Evolutionary conservation across 1,140 invertebrate species (phyloP), one percentile per base, ranked within the genome.

Genomic region (Holotrichia oblita): DNA sequence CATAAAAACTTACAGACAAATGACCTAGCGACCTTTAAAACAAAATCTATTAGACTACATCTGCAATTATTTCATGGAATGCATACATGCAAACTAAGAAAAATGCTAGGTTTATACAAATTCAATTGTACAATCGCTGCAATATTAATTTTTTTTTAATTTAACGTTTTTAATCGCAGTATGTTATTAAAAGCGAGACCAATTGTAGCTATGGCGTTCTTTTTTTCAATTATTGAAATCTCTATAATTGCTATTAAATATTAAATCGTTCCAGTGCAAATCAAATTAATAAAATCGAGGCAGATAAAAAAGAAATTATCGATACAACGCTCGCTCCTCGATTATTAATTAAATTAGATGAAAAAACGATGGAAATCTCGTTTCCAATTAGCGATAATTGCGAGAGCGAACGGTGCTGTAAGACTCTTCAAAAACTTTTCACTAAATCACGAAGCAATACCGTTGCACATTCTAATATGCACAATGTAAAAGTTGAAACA

Each of bases 261-360:
- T 20, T 1, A 55, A 20, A 55, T 34, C 14, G 6, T n/a, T 27
- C 34, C 64, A 20, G 2, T 22, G 20, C 22, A 40, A 34, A 72
- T 22, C 22, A 3, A 72, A 72, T 34, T 72, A 40, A 72, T 72
- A 55, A 55, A 55, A 55, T 17, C 6, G 14, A 3, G 48, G n/a
- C n/a, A n/a, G n/a, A n/a, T n/a, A 55, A 55, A 55, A 55, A 55
- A 55, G 48, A 17, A 55, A 55, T 55, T 55, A 55, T 17, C 48
- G 48, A 55, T 55, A 55, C 27, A 34, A 34, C 48, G 14, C 14
- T 14, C 12, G 14, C 12, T n/a, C 3, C 48, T 17, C 14, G 9
- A 17, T 34, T 17, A 20, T 55, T 55, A 55, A 55, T 55, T 55
- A n/a, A 55, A 55, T 55, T 17, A 55, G 17, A 55, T 17, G 48